Evolutionary conservation across 1,140 invertebrate genomes (phyloP), one percentile per base, ranked within the genome.

Genomic region (Drosophila equinoxialis): DNA sequence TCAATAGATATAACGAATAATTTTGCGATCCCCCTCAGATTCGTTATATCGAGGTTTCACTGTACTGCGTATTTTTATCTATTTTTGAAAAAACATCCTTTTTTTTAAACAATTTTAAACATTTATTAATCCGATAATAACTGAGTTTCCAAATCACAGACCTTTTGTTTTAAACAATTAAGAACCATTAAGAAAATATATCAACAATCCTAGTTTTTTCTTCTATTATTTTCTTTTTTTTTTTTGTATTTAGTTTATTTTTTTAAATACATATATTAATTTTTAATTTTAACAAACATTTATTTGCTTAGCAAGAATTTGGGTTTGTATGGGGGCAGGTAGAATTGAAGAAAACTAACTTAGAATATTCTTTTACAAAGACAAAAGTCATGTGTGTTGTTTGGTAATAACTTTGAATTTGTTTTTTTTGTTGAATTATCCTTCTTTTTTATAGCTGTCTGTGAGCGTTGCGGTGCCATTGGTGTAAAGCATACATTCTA

Each of bases 401-500:
- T 10, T 54, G 35, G 41, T 13, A n/a, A 30, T 30, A 30, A 5
- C 6, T 30, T 30, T 30, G 30, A 30, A 30, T 1, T 8, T 17
- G 5, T 35, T 35, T 1, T 6, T 11, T 35, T 41, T 17, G 17
- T 17, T 17, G 11, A 45, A 0, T 2, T 17, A 4, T 33, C 54
- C 2, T 63, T 62, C 26, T 35, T 14, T 33, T 30, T 55, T 63
- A 11, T 59, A 97, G 96, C 96, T 82, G 96, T 97, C 37, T 98
- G 97, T 94, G 96, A 97, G 92, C 96, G 96, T 92, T 98, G 97
- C 93, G 97, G 97, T 60, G 95, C 96, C 35, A 96, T 97, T 77
- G 97, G 97, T 70, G 96, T 97, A 6, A 97, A 97, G 92, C 96
- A 97, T 92, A 96, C 96, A 2, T 98, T 98, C 92, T 97, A 98